Conservation (phyloP, 1,140 invertebrate genomes). For the Dreissena rostriformis region DNA sequence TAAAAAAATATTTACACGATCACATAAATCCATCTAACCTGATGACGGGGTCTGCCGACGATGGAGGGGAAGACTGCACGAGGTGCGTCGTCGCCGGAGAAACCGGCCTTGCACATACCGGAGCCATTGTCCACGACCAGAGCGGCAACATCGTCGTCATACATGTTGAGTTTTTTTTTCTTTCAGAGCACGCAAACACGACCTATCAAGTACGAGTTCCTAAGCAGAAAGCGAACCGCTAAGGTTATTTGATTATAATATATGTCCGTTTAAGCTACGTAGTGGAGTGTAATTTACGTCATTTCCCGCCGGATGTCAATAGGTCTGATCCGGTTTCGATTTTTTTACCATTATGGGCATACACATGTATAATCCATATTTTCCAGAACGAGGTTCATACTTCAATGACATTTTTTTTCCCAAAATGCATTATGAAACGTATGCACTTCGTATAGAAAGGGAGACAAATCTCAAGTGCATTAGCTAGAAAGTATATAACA, state of each 20-base stretch:
- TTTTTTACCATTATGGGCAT: background rate
- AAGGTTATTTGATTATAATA: background rate
- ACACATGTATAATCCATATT: background rate
- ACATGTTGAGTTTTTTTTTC: slow-evolving; percentile 86
- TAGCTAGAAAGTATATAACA: too few relatives aligned
- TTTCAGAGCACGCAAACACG: background rate
- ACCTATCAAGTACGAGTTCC: background rate
- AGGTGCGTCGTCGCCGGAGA: slow-evolving; percentile 94
- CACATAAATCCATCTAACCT: slow-evolving; percentile 58
- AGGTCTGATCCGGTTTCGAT: background rate
- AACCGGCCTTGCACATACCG: slow-evolving; percentile 95
- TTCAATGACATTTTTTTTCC: too few relatives aligned
- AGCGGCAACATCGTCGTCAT: slow-evolving; percentile 91
- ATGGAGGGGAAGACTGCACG: slow-evolving; percentile 94
- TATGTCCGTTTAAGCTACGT: too few relatives aligned
- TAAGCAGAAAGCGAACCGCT: background rate
- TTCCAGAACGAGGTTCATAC: too few relatives aligned
- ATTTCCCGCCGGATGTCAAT: too few relatives aligned
- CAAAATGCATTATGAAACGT: too few relatives aligned
- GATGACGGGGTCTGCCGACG: slow-evolving; percentile 90
- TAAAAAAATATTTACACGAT: background rate
- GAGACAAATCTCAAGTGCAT: too few relatives aligned
- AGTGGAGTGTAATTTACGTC: background rate
- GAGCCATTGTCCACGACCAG: slow-evolving; percentile 95
- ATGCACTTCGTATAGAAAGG: too few relatives aligned